Evolutionary conservation across 2,888 invertebrate genomes (phyloP), one percentile per base, ranked within the genome.

Genomic region (Microctonus brassicae): DNA sequence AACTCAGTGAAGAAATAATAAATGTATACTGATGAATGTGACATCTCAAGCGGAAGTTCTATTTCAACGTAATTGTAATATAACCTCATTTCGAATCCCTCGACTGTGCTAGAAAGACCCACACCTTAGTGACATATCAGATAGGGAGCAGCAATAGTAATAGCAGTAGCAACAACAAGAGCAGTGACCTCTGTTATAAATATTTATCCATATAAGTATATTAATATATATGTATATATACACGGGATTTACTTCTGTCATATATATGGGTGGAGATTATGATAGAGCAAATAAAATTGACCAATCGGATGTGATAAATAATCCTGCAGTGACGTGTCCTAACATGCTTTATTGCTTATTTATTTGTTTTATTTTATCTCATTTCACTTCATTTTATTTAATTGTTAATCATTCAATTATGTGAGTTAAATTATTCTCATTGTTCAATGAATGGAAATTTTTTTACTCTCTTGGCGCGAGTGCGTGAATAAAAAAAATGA

Each of bases 21-120:
- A 26, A 17, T 24, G 24, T 24, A 26, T 24, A 29, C 24, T 42
- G 39, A 52, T 47, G 33, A 42, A 57, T 42, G 20, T 68, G 68
- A 74, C 69, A 74, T 70, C 77, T 71, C 76, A 77, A 77, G 82
- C 86, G 85, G 85, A 86, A 86, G 81, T 81, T 84, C 84, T 86
- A 86, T 86, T 85, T 86, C 85, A 86, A 81, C 81, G 81, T 86
- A 86, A 86, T 86, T 86, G 85, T 84, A 79, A 79, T 77, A 47
- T 47, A 79, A 80, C 81, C 80, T 82, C 82, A 81, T 81, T 76
- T 79, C 80, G 17, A 17, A 77, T 78, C 77, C 81, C 76, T 64
- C 55, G 70, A 39, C 72, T 72, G 75, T 72, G 72, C 73, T 72
- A 13, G 47, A 47, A n/a, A 47, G 47, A 47, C 47, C 47, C 68